Percentiles rank a stretch among this genome's conserved stretches.
Evolutionary conservation across 2,113 vertebrate species (phyloP).

Genomic region (Zosterops borbonicus): DNA sequence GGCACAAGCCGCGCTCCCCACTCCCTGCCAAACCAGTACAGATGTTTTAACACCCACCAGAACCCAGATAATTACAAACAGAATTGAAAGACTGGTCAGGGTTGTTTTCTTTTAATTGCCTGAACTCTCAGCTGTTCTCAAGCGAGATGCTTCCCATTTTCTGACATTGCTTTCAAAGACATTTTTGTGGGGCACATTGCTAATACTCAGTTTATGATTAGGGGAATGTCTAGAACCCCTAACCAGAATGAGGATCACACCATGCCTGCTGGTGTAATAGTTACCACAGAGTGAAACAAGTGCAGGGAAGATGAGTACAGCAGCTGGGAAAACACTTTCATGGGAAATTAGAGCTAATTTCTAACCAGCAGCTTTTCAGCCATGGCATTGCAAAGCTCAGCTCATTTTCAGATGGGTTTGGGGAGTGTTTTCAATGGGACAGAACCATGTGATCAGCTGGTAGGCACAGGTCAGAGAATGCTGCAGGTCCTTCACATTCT

Average conservation of each 20-base stretch:
- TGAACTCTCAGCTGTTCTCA: neutral
- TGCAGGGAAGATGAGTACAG: neutral
- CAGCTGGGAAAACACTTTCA: neutral
- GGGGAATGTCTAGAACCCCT: neutral
- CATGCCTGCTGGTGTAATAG: neutral
- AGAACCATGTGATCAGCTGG: neutral
- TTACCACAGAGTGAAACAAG: neutral
- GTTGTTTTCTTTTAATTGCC: conserved; percentile 18
- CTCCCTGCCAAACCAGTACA: conserved; percentile 64
- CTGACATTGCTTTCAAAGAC: conserved; percentile 20
- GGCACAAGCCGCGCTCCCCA: neutral
- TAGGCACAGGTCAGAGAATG: neutral
- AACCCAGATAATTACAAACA: conserved; percentile 54
- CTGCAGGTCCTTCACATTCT: neutral
- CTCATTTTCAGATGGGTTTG: neutral
- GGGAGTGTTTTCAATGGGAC: neutral
- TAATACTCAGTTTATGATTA: neutral
- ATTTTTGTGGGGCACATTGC: conserved; percentile 11
- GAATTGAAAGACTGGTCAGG: neutral
- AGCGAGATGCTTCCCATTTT: neutral
- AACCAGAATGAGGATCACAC: neutral
- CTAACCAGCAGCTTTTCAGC: neutral
- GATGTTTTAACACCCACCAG: conserved; percentile 62
- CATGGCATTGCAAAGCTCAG: neutral
- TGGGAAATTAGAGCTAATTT: neutral